Evolutionary conservation across 2,888 invertebrate species (phyloP).

Genomic region (Escarpia spicata): DNA sequence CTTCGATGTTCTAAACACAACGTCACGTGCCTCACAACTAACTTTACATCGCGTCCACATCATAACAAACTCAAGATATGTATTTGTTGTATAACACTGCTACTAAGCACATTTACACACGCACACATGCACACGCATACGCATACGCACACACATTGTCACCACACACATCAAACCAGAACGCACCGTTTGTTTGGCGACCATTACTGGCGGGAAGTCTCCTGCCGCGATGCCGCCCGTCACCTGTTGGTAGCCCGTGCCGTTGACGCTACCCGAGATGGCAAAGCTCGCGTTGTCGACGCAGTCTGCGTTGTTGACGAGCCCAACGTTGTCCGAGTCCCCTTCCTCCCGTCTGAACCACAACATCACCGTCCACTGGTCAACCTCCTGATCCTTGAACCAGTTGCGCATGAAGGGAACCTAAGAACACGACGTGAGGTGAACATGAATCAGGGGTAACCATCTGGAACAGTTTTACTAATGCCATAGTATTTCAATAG

Average conservation of each 20-base stretch:
- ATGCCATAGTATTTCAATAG: background rate
- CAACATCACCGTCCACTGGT: conserved; percentile 19
- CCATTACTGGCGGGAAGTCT: background rate
- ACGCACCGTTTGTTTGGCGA: background rate
- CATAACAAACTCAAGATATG: too few species aligned
- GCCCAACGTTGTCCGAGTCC: background rate
- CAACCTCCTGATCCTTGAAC: conserved; percentile 21
- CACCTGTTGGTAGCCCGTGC: background rate
- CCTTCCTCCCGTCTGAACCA: background rate
- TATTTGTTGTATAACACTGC: too few species aligned
- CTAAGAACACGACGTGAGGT: background rate
- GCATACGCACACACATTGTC: too few species aligned
- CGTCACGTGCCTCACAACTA: too few species aligned
- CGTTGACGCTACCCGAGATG: conserved; percentile 5
- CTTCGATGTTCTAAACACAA: too few species aligned
- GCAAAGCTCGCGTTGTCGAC: conserved; percentile 8
- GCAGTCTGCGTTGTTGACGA: conserved; percentile 21
- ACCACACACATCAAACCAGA: too few species aligned
- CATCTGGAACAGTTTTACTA: background rate
- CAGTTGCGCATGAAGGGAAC: conserved; percentile 21
- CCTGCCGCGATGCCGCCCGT: background rate
- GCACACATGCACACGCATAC: too few species aligned
- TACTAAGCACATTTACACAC: too few species aligned
- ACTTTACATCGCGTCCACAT: too few species aligned
- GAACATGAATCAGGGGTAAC: background rate